Conservation (phyloP, 2,113 vertebrate genomes). For the Periophthalmodon schlosseri region DNA sequence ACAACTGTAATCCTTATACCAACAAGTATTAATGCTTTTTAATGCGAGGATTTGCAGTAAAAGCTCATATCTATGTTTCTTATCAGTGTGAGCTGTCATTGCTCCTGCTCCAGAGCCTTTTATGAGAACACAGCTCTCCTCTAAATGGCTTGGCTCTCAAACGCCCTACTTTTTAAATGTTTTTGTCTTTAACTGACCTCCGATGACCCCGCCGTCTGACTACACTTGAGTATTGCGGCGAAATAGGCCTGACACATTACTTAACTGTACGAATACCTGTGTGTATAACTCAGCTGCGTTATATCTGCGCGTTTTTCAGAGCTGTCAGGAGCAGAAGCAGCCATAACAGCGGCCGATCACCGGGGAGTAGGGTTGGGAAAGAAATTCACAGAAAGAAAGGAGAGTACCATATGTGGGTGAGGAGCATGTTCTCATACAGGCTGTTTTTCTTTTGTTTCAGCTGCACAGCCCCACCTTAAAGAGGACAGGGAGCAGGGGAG, state of each 20-base stretch:
- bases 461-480: slow-evolving; percentile 75
- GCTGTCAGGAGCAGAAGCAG: slow-evolving; percentile 92
- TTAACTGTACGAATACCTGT: slow-evolving; percentile 53
- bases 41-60: not conserved
- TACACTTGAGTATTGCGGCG: slow-evolving; percentile 31
- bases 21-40: not conserved
- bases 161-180: slow-evolving; percentile 27
- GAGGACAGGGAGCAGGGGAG: slow-evolving; percentile 68
- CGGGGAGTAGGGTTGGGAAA: slow-evolving; percentile 71
- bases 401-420: slow-evolving; percentile 75
- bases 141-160: slow-evolving; percentile 6
- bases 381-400: slow-evolving; percentile 62
- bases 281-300: slow-evolving; percentile 79
- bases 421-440: slow-evolving; percentile 73
- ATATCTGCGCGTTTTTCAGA: slow-evolving; percentile 86
- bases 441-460: slow-evolving; percentile 79
- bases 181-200: slow-evolving; percentile 24
- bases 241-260: slow-evolving; percentile 54
- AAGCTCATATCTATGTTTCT: slow-evolving; percentile 1
- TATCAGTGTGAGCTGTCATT: slow-evolving; percentile 6
- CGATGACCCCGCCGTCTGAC: slow-evolving; percentile 46
- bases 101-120: not conserved
- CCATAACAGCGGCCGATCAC: slow-evolving; percentile 65
- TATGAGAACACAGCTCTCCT: not conserved
- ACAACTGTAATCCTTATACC: not conserved